Conservation (phyloP, 2,797 vertebrate genomes). For the Luscinia megarhynchos region DNA sequence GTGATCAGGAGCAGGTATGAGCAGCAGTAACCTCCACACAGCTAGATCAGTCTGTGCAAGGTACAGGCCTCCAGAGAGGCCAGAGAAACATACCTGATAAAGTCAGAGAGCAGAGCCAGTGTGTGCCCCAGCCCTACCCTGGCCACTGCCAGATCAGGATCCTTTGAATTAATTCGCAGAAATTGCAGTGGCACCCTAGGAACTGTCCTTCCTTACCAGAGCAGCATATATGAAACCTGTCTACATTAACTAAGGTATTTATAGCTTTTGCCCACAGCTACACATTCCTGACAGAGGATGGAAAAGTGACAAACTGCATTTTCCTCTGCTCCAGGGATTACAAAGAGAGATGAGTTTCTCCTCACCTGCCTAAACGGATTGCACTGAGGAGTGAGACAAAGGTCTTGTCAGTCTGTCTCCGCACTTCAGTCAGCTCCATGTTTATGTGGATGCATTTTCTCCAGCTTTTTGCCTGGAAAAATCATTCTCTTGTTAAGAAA, state of each 20-base stretch:
- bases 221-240: not conserved
- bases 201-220: not conserved
- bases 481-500: not conserved
- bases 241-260: accelerated
- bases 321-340: not conserved
- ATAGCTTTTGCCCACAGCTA: not conserved
- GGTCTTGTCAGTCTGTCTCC: slow-evolving; percentile 88
- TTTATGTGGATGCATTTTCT: slow-evolving; percentile 90
- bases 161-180: not conserved
- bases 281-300: not conserved
- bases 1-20: not conserved
- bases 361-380: slow-evolving; percentile 91
- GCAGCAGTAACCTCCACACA: not conserved
- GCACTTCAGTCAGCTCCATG: slow-evolving; percentile 92
- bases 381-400: slow-evolving; percentile 92
- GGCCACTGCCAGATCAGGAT: not conserved
- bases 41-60: not conserved
- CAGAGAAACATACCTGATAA: not conserved
- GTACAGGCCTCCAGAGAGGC: not conserved
- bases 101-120: not conserved
- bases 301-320: not conserved
- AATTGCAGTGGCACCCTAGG: not conserved
- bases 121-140: not conserved
- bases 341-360: not conserved
- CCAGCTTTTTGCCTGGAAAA: slow-evolving; percentile 90